phyloP scores from a whole-genome alignment of 2,888 invertebrate species.

The Amblyteles armatorius region DNA sequence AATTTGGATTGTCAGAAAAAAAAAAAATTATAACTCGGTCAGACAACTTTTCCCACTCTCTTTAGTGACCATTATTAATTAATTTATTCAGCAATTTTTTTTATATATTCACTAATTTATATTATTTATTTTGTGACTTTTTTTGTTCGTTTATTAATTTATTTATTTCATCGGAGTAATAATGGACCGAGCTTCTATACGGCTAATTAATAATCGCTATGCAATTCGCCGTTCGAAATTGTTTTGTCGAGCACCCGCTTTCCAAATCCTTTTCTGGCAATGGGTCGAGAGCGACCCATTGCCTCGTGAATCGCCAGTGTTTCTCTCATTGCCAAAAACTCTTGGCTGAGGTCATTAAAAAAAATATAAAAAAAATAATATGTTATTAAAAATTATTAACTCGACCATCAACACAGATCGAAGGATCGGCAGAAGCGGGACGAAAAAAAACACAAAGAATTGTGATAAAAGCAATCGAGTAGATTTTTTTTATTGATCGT shows the following conservation, averaged over 20 bases:
- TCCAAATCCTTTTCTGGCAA: conserved; percentile 69
- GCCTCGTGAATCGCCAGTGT: not conserved
- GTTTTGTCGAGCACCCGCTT: conserved; percentile 60
- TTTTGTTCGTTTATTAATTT: not conserved
- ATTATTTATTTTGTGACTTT: not conserved
- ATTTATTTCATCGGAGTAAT: not conserved
- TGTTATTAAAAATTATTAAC: not conserved
- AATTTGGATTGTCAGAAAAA: too few relatives aligned
- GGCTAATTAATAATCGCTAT: conserved; percentile 71
- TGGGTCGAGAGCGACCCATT: too few relatives aligned
- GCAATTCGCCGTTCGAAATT: conserved; percentile 61
- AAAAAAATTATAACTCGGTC: not conserved
- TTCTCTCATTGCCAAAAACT: not conserved
- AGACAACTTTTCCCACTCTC: too few relatives aligned
- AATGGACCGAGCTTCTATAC: not conserved
- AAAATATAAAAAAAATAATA: not conserved
- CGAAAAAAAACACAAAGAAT: not conserved
- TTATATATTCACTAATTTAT: too few relatives aligned
- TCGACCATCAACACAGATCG: too few relatives aligned
- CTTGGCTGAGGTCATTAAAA: not conserved
- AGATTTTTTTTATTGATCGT: not conserved
- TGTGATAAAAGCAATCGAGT: not conserved
- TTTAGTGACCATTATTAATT: too few relatives aligned
- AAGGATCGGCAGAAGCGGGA: too few relatives aligned
- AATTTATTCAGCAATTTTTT: too few relatives aligned